phyloP scores from a whole-genome alignment of 2,888 invertebrate species.

The Pseudococcus viburni region DNA sequence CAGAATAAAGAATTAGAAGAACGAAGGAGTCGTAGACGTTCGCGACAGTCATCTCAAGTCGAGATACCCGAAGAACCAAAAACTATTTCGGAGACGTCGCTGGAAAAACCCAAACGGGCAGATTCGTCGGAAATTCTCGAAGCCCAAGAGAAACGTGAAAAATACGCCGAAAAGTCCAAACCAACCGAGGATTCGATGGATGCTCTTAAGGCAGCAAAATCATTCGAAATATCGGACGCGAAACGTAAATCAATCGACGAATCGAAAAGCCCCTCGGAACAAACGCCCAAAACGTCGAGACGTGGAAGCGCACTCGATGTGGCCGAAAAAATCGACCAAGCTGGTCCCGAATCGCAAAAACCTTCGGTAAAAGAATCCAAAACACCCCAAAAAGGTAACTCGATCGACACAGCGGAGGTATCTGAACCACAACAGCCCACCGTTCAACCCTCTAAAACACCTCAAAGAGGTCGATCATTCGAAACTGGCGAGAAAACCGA shows the following conservation, averaged over 20 bases:
- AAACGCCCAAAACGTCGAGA: background rate
- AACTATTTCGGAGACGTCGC: background rate
- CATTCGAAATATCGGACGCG: background rate
- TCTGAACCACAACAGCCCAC: background rate
- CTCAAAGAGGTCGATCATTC: conserved; percentile 30
- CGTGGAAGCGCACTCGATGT: background rate
- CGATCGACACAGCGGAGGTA: background rate
- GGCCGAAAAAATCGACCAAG: background rate
- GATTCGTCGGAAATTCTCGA: conserved; percentile 40
- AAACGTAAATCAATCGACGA: conserved; percentile 38
- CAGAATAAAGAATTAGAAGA: conserved; percentile 48
- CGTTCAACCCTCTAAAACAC: background rate
- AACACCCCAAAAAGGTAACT: conserved; percentile 39
- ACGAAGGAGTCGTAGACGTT: conserved; percentile 20
- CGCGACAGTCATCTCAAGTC: conserved; percentile 29
- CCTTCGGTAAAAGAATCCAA: background rate
- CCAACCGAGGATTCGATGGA: background rate
- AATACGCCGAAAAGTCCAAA: background rate
- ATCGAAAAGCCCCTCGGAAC: background rate
- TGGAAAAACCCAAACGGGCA: background rate
- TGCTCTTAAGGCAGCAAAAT: background rate
- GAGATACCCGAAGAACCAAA: conserved; percentile 25
- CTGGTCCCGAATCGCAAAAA: background rate
- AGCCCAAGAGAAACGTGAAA: conserved; percentile 16
- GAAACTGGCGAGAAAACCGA: conserved; percentile 6